These are phyloP conservation scores for Conistra vaccinii DNA, from an alignment of 2,888 invertebrate species.

Conservation along the genomic window DNA sequence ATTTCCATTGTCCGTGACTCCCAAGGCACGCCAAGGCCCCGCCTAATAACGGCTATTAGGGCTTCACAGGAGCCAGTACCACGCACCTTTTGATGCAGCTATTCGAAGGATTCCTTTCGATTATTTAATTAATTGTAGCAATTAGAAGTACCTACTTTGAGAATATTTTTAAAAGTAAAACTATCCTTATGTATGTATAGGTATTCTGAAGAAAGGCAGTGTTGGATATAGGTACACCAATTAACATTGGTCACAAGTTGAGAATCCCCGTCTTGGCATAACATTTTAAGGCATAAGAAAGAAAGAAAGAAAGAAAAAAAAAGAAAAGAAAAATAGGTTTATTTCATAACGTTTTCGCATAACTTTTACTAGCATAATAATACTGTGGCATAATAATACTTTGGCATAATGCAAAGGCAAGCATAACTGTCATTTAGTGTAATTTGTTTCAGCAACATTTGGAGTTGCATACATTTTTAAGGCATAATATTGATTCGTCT, in stretches of 20 bases:
- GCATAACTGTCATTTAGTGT: too few relatives aligned
- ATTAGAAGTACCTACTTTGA: background rate
- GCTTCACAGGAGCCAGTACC: conserved; percentile 33
- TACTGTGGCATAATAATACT: too few relatives aligned
- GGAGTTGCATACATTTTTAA: too few relatives aligned
- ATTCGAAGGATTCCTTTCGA: conserved; percentile 6
- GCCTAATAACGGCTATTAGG: conserved; percentile 57
- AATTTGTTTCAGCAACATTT: too few relatives aligned
- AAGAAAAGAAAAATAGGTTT: too few relatives aligned
- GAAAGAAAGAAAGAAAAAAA: too few relatives aligned
- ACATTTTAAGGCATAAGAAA: too few relatives aligned
- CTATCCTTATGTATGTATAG: background rate
- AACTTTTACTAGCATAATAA: too few relatives aligned
- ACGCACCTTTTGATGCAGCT: conserved; percentile 5
- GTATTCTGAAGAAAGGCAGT: background rate
- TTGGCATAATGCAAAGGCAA: too few relatives aligned
- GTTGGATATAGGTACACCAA: background rate
- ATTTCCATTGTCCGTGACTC: conserved; percentile 57
- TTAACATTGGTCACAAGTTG: background rate
- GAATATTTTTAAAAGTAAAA: background rate
- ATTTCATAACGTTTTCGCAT: too few relatives aligned
- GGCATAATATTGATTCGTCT: too few relatives aligned
- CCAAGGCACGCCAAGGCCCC: conserved; percentile 42
- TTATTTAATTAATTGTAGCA: background rate
- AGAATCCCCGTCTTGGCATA: too few relatives aligned